A percentile compares a stretch with the other conserved stretches of the same genome.
Evolutionary conservation across 2,113 vertebrate species (phyloP).

Genomic region (Nyctibius bracteatus): DNA sequence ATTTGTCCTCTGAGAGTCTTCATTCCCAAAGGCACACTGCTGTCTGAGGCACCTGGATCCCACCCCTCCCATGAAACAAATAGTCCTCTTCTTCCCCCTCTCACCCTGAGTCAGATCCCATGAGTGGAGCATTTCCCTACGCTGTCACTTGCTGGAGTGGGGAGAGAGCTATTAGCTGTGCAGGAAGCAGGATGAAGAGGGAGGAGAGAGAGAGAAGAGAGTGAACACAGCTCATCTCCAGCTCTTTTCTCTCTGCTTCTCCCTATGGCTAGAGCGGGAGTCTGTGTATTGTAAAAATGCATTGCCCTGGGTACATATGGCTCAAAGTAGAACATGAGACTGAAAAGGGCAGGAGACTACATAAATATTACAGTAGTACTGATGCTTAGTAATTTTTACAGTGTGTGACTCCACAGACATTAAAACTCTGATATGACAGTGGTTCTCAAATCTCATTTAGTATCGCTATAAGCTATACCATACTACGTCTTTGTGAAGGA

Average conservation of each 20-base stretch:
- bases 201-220: not conserved
- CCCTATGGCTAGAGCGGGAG: not conserved
- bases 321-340: not conserved
- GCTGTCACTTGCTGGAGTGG: not conserved
- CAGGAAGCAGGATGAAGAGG: not conserved
- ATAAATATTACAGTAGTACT: not conserved
- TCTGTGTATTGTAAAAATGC: not conserved
- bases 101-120: not conserved
- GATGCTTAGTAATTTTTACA: not conserved
- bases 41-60: not conserved
- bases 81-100: not conserved
- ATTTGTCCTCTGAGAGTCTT: not conserved
- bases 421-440: not conserved
- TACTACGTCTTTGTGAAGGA: not conserved
- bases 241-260: not conserved
- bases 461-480: not conserved
- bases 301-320: not conserved
- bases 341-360: not conserved
- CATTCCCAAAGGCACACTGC: not conserved
- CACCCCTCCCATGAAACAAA: not conserved
- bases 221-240: not conserved
- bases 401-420: not conserved
- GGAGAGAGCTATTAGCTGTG: not conserved
- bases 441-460: not conserved
- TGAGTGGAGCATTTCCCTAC: not conserved